Evolutionary conservation across 2,113 vertebrate species (phyloP).

Genomic region (Microtus richardsoni): DNA sequence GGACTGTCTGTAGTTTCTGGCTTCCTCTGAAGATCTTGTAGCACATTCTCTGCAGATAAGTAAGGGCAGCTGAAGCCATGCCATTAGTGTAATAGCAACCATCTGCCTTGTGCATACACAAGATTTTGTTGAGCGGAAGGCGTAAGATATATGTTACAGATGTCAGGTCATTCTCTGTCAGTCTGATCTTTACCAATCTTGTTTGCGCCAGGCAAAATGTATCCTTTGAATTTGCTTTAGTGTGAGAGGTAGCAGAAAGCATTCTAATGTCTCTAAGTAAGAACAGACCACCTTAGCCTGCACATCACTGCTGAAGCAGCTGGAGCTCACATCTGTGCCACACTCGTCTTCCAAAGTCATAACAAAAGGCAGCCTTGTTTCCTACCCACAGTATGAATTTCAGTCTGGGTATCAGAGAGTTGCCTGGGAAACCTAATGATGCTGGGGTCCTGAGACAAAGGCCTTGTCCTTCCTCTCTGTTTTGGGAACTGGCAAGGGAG

Average conservation of each 20-base stretch:
- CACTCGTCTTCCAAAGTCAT: conserved; percentile 53
- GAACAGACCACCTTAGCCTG: conserved; percentile 55
- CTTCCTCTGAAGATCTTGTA: not conserved
- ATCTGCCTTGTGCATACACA: not conserved
- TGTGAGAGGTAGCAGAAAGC: not conserved
- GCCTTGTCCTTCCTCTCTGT: conserved; percentile 56
- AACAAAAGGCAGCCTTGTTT: conserved; percentile 55
- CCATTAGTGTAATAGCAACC: not conserved
- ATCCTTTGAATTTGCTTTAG: not conserved
- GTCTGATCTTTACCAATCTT: not conserved
- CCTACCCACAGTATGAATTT: conserved; percentile 53
- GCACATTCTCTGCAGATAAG: not conserved
- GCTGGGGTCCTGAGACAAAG: not conserved
- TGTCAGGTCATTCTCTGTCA: not conserved
- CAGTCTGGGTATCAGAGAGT: not conserved
- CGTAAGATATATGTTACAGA: not conserved
- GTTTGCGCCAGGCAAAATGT: not conserved
- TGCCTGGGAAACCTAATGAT: not conserved
- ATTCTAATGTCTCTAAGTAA: conserved; percentile 13
- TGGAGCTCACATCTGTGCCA: conserved; percentile 69
- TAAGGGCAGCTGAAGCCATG: not conserved
- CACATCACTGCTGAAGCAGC: conserved; percentile 67
- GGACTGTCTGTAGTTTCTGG: not conserved
- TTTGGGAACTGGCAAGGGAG: conserved; percentile 37
- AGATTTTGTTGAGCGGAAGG: conserved; percentile 3